Base-by-base conservation (phyloP, 2,888 invertebrate genomes). In the Scaptomyza flava region DNA sequence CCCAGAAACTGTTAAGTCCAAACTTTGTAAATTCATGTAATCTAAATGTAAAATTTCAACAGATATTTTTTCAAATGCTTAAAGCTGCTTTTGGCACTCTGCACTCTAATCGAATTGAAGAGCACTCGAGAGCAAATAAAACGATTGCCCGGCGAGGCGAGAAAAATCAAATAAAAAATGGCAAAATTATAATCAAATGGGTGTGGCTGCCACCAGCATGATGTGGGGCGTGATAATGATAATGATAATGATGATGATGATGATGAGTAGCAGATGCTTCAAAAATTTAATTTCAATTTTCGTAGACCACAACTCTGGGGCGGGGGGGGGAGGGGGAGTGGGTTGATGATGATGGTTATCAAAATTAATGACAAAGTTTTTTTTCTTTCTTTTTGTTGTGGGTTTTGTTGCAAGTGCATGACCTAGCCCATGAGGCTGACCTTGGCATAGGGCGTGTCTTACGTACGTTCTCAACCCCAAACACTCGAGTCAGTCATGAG, bases 201-300 rank as follows among this genome's bases (percentile, higher is more conserved):
- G 20, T 30, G 47, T 45, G 59, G 46, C 41, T 51, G 41, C 12
- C 23, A 23, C 9, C 34, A 34, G 0, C 34, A 34, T 5, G 3
- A 46, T 46, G 23, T 41, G 12, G 52, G 23, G 27, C 14, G 61
- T 23, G 27, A 31, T 34, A 23, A 56, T 23, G 36, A 54, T 12
- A 36, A 17, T 23, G 30, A 43, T 43, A 23, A 23, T 43, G 42
- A 20, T 33, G 36, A 34, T 34, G 30, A 23, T 17, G 27, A 12
- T 11, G 48, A 23, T 3, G 46, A 33, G 11, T 6, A 30, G 56
- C 27, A 42, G 56, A 51, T 64, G 70, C 71, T 63, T 59, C 64
- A n/a, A 63, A 83, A 87, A 73, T 86, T 74, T 74, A 75, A 86
- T 86, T 87, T 86, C 68, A 83, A 81, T 81, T 84, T 41, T 14